Conservation (phyloP, 1,140 invertebrate species). For the Camponotus floridanus region DNA sequence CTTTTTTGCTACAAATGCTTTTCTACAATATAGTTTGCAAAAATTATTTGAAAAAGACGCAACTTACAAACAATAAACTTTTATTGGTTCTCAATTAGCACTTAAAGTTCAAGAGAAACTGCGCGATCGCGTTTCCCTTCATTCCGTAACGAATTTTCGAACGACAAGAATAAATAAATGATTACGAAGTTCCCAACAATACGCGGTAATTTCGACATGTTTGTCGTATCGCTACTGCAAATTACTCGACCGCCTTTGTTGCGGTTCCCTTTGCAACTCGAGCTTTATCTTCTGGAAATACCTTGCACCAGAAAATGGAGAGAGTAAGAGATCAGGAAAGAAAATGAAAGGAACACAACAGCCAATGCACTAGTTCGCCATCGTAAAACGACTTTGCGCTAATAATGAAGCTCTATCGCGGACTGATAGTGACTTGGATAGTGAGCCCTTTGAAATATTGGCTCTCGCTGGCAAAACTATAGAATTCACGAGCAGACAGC, state of each 20-base stretch:
- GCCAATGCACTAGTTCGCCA: neutral
- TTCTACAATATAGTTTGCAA: neutral
- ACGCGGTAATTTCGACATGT: conserved; percentile 43
- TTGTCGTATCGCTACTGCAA: conserved; percentile 42
- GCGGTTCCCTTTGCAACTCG: conserved; percentile 15
- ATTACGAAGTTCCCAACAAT: conserved; percentile 30
- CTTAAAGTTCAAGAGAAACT: conserved; percentile 11
- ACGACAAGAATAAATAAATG: conserved; percentile 41
- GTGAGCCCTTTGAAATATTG: conserved; percentile 28
- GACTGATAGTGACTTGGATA: too few species aligned
- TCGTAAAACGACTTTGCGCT: conserved; percentile 27
- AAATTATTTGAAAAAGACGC: neutral
- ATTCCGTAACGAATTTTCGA: conserved; percentile 1
- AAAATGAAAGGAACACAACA: neutral
- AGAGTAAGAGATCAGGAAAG: neutral
- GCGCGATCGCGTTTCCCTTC: neutral
- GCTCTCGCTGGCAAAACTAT: neutral
- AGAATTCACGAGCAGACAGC: neutral
- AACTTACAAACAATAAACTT: neutral
- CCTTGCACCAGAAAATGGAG: neutral
- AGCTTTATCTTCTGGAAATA: conserved; percentile 21
- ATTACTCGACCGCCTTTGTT: conserved; percentile 54
- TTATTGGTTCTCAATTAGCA: conserved; percentile 8
- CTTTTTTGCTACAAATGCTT: neutral
- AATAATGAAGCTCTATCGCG: conserved; percentile 13